phyloP scores from a whole-genome alignment of 2,888 invertebrate genomes.

The Archaeoteleia sp. region DNA sequence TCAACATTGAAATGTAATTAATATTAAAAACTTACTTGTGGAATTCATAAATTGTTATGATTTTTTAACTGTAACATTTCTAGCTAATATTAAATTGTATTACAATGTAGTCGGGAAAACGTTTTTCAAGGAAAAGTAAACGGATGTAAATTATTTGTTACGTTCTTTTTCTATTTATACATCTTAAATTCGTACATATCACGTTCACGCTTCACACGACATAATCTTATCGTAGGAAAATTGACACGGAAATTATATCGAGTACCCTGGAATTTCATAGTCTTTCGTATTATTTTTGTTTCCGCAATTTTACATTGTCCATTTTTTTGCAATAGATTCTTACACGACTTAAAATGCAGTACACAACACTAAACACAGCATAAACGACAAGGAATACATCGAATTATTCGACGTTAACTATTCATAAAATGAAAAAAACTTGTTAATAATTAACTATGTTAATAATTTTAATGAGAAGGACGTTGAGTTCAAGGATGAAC shows the following conservation, averaged over 20 bases:
- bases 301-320: constrained; percentile 12
- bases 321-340: constrained; percentile 39
- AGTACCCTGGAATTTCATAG: constrained; percentile 52
- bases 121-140: not conserved
- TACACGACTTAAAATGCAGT: constrained; percentile 14
- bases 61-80: too few relatives aligned
- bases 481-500: too few relatives aligned
- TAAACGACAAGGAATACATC: too few relatives aligned
- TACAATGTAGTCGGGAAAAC: too few relatives aligned
- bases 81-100: too few relatives aligned
- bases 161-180: constrained; percentile 34
- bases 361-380: constrained; percentile 1
- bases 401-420: not conserved
- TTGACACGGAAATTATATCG: constrained; percentile 54
- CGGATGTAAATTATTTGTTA: not conserved
- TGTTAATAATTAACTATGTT: not conserved
- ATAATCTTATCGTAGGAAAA: constrained; percentile 49
- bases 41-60: too few relatives aligned
- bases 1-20: too few relatives aligned
- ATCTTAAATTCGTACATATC: constrained; percentile 36
- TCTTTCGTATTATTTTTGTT: constrained; percentile 16
- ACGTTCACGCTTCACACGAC: constrained; percentile 36
- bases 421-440: not conserved
- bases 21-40: too few relatives aligned
- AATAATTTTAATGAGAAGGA: not conserved